Percentiles rank a stretch among this genome's conserved stretches.
phyloP scores from a whole-genome alignment of 2,113 vertebrate genomes.

The Megaceryle maxima region DNA sequence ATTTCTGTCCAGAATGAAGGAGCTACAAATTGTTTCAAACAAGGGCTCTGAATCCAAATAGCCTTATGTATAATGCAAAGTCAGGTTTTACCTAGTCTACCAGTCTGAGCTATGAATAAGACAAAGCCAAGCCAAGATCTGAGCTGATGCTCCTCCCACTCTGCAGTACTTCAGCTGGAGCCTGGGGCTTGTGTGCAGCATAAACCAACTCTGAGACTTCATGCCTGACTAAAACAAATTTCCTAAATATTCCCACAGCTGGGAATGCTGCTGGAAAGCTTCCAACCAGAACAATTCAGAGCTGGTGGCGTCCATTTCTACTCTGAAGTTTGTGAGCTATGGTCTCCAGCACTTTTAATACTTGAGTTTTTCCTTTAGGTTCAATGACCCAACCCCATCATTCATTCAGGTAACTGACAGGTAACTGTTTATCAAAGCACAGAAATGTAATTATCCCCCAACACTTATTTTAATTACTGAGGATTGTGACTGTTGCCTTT shows the following conservation, averaged over 20 bases:
- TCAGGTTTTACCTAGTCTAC: background rate
- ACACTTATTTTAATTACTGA: constrained; percentile 32
- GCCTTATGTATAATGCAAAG: background rate
- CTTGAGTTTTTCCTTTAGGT: background rate
- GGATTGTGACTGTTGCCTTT: background rate
- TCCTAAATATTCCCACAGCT: background rate
- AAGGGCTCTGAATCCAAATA: background rate
- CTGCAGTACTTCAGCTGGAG: background rate
- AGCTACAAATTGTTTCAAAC: background rate
- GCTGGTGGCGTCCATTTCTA: background rate
- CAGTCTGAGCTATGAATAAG: background rate
- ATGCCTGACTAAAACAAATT: background rate
- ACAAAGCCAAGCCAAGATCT: background rate
- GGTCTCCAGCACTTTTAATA: background rate
- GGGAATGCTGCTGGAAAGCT: background rate
- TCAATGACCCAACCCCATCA: background rate
- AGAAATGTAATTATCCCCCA: constrained; percentile 24
- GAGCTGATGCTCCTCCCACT: background rate
- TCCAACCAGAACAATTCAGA: rapidly evolving
- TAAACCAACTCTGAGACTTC: background rate
- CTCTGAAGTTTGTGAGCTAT: background rate
- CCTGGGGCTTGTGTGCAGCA: background rate
- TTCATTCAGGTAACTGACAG: background rate
- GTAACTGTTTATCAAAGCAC: background rate
- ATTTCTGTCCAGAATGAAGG: background rate